phyloP scores from a whole-genome alignment of 2,888 invertebrate species.

The Acholoe squamosa region DNA sequence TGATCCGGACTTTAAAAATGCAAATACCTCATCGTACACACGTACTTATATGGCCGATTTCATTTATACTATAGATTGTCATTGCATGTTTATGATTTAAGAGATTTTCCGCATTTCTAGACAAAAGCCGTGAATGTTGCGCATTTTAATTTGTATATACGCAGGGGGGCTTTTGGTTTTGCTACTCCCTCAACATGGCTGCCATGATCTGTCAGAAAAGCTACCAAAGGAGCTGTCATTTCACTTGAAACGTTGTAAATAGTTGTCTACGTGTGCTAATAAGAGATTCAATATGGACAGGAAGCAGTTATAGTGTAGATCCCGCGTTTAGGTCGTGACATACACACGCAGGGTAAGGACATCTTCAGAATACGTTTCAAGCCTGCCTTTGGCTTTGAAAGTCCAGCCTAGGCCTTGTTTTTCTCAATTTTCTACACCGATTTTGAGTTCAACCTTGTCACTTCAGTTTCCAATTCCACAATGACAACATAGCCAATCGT shows the following conservation, averaged over 20 bases:
- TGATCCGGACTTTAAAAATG: not conserved
- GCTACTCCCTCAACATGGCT: slow-evolving; percentile 41
- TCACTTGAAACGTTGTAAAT: slow-evolving; percentile 36
- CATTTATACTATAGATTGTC: not conserved
- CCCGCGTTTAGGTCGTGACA: not conserved
- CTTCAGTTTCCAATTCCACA: too few species aligned
- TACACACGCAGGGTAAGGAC: not conserved
- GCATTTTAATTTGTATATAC: slow-evolving; percentile 5
- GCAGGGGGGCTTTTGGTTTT: not conserved
- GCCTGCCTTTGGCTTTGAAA: not conserved
- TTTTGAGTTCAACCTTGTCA: too few species aligned
- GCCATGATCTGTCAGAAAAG: slow-evolving; percentile 18
- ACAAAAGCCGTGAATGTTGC: not conserved
- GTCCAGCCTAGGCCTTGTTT: not conserved
- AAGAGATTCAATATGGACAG: slow-evolving; percentile 22
- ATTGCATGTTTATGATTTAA: not conserved
- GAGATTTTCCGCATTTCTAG: not conserved
- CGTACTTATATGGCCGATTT: too few species aligned
- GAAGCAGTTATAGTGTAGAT: not conserved
- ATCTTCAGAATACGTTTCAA: slow-evolving; percentile 16
- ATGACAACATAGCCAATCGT: too few species aligned
- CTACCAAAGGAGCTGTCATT: not conserved
- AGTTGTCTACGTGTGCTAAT: not conserved
- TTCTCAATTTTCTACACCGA: not conserved
- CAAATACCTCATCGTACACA: too few species aligned